Conservation (phyloP, 2,888 invertebrate genomes). For the Boloria euphrosyne region DNA sequence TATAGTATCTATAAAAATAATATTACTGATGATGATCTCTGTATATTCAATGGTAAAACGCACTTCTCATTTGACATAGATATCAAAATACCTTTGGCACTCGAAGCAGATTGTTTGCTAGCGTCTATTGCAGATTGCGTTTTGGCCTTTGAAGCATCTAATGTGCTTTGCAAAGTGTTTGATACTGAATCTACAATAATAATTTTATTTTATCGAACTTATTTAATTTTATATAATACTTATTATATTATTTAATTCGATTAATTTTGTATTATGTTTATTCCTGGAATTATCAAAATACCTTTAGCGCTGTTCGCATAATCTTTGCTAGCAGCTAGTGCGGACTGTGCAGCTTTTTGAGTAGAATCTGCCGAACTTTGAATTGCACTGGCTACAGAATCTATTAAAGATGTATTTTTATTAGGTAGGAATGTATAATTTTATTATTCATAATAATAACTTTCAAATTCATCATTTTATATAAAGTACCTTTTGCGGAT, state of each 20-base stretch:
- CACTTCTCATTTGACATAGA: neutral
- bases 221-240: too few relatives aligned
- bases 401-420: too few relatives aligned
- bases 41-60: neutral
- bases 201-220: too few relatives aligned
- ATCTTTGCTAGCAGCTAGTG: slow-evolving; percentile 46
- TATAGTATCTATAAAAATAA: slow-evolving; percentile 38
- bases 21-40: neutral
- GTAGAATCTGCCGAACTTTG: slow-evolving; percentile 46
- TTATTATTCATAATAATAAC: too few relatives aligned
- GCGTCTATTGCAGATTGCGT: slow-evolving; percentile 57
- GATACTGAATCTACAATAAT: slow-evolving; percentile 60
- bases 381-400: slow-evolving; percentile 24
- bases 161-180: slow-evolving; percentile 55
- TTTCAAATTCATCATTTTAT: too few relatives aligned
- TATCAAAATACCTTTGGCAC: slow-evolving; percentile 50
- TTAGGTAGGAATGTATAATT: too few relatives aligned
- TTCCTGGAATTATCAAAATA: slow-evolving; percentile 20
- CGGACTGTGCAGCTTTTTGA: slow-evolving; percentile 54
- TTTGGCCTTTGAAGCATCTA: slow-evolving; percentile 53
- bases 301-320: slow-evolving; percentile 49
- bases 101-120: slow-evolving; percentile 56
- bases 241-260: too few relatives aligned
- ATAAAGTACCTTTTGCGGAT: slow-evolving; percentile 40
- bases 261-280: too few relatives aligned